Evolutionary conservation across 2,888 invertebrate genomes (phyloP).

Genomic region (Fragum fragum): DNA sequence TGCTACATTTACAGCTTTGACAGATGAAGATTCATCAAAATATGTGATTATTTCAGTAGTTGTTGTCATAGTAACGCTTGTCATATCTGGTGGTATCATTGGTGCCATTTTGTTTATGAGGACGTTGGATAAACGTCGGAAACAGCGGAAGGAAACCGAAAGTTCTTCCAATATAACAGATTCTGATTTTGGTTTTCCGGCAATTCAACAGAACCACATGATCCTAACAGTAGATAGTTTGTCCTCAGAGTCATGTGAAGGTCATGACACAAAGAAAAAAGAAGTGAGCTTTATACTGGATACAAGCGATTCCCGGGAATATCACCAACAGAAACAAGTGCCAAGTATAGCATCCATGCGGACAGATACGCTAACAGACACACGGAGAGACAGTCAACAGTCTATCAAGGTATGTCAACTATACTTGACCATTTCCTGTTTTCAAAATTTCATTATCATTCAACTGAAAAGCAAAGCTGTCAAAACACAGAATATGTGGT

Average conservation of each 20-base stretch:
- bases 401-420: constrained; percentile 9
- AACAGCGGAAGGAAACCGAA: constrained; percentile 38
- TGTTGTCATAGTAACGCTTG: constrained; percentile 58
- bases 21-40: constrained; percentile 32
- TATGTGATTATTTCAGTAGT: constrained; percentile 62
- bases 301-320: constrained; percentile 51
- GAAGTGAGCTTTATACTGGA: constrained; percentile 67
- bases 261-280: constrained; percentile 61
- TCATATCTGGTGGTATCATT: constrained; percentile 63
- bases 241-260: constrained; percentile 47
- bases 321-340: constrained; percentile 49
- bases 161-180: constrained; percentile 25
- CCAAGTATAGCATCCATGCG: background rate
- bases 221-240: constrained; percentile 56
- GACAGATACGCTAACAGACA: too few species aligned
- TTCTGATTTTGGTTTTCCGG: constrained; percentile 61
- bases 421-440: too few species aligned
- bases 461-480: too few species aligned
- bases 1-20: constrained; percentile 39
- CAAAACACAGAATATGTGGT: too few species aligned
- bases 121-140: constrained; percentile 54
- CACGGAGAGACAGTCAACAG: constrained; percentile 3
- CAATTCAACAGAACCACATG: constrained; percentile 47
- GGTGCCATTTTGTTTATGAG: constrained; percentile 59
- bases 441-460: too few species aligned